Percentiles rank a stretch among this genome's conserved stretches.
These are phyloP conservation scores for Myodes glareolus DNA, from an alignment of 2,113 vertebrate genomes.

Conservation along the genomic window DNA sequence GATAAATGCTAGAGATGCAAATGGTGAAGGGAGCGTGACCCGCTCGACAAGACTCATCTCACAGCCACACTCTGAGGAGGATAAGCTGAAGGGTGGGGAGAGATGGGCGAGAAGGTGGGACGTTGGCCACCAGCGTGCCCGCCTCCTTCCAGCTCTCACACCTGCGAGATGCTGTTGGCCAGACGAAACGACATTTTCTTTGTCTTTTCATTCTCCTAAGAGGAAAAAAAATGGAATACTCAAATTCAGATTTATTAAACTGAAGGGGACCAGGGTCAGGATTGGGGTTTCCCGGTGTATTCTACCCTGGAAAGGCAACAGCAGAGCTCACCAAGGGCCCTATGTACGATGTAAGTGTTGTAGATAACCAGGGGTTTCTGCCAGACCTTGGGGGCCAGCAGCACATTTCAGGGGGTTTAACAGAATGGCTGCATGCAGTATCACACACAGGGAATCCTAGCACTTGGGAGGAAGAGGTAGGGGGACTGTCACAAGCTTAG, in stretches of 20 bases:
- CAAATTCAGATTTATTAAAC: not conserved
- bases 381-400: not conserved
- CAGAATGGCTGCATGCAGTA: not conserved
- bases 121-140: not conserved
- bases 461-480: not conserved
- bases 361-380: not conserved
- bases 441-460: not conserved
- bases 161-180: constrained; percentile 85
- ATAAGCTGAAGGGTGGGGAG: constrained; percentile 58
- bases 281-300: not conserved
- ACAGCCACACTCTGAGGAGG: constrained; percentile 69
- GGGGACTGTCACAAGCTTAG: not conserved
- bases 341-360: not conserved
- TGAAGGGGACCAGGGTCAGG: constrained; percentile 19
- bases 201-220: constrained; percentile 84
- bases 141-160: constrained; percentile 76
- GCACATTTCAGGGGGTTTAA: not conserved
- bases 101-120: constrained; percentile 29
- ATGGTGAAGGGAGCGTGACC: constrained; percentile 66
- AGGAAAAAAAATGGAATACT: constrained; percentile 53
- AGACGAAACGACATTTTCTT: constrained; percentile 84
- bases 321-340: not conserved
- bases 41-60: constrained; percentile 63
- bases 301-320: not conserved
- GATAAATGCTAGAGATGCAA: constrained; percentile 71